Evolutionary conservation across 1,140 invertebrate genomes (phyloP), one percentile per base, ranked within the genome.

Genomic region (Leucophenga varia): DNA sequence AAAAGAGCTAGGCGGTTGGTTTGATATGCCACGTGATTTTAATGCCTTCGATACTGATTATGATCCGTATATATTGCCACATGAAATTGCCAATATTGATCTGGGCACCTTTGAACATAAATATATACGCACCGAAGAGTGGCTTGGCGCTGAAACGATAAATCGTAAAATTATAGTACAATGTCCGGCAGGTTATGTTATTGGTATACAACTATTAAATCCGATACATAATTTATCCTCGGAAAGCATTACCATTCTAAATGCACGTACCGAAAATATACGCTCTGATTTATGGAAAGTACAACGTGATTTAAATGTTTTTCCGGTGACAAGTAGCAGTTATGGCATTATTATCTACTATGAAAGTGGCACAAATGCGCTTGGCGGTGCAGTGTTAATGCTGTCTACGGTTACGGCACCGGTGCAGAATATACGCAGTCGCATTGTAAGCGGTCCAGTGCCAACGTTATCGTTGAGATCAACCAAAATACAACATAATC

Each of bases 1-100:
- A 73, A 81, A 90, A 75, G 94, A 97, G 79, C 81, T 97, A 39
- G 86, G 91, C 7, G 91, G 93, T 1, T 97, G 95, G 95, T 91
- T 95, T 57, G 82, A 84, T 54, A 84, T 86, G 43, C 78, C 82
- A 9, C 72, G 79, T 0, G 83, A 84, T 49, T 80, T 81, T 20
- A 84, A 85, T 46, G 76, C 85, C 39, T 84, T 86, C 55, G 83
- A 86, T 64, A 74, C 81, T 28, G 80, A 80, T 59, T 90, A 89
- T 54, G 80, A 82, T 64, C 87, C 88, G 0, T 84, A 88, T 25
- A 74, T 81, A 10, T 76, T 91, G 52, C 88, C 89, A 9, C 61
- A 76, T 22, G 77, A 80, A 36, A 77, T 78, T 52, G 77, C 77
- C 1, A 81, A 85, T 52, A 82, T 88, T 32, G 81, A 84, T 35